phyloP scores from a whole-genome alignment of 2,888 invertebrate species.

The Trisateles emortualis region DNA sequence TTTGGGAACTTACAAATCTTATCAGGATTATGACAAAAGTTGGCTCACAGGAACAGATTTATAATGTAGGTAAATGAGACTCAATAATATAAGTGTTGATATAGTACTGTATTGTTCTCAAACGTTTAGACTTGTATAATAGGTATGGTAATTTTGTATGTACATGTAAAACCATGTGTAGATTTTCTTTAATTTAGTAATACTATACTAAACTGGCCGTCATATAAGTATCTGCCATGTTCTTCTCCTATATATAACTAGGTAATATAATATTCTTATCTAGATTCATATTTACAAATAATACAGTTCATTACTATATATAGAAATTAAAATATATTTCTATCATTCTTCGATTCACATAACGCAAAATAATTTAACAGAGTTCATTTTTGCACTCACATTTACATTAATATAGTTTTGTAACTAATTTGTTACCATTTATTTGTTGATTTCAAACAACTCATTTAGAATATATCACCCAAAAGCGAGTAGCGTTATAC shows the following conservation, averaged over 20 bases:
- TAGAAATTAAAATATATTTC: slow-evolving; percentile 87
- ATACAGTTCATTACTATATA: slow-evolving; percentile 87
- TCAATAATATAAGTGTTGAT: slow-evolving; percentile 28
- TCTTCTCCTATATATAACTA: slow-evolving; percentile 87
- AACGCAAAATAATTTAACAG: slow-evolving; percentile 88
- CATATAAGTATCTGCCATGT: slow-evolving; percentile 89
- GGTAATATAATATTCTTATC: slow-evolving; percentile 88
- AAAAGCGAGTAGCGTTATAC: slow-evolving; percentile 84
- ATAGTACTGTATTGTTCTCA: slow-evolving; percentile 65
- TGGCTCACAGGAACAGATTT: slow-evolving; percentile 1
- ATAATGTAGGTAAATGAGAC: slow-evolving; percentile 7
- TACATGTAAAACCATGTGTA: slow-evolving; percentile 87
- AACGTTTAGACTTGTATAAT: slow-evolving; percentile 57
- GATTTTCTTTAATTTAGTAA: slow-evolving; percentile 87
- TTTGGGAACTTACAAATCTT: slow-evolving; percentile 9
- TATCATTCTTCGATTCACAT: slow-evolving; percentile 87
- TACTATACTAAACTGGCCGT: slow-evolving; percentile 91
- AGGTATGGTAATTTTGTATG: slow-evolving; percentile 74
- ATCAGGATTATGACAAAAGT: slow-evolving; percentile 3
- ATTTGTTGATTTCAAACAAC: slow-evolving; percentile 80
- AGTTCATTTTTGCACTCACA: slow-evolving; percentile 87
- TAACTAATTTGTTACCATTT: slow-evolving; percentile 79
- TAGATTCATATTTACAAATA: slow-evolving; percentile 88
- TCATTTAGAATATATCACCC: slow-evolving; percentile 86
- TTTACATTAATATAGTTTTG: slow-evolving; percentile 82